phyloP scores from a whole-genome alignment of 2,888 invertebrate species.

The Tortricodes alternella region DNA sequence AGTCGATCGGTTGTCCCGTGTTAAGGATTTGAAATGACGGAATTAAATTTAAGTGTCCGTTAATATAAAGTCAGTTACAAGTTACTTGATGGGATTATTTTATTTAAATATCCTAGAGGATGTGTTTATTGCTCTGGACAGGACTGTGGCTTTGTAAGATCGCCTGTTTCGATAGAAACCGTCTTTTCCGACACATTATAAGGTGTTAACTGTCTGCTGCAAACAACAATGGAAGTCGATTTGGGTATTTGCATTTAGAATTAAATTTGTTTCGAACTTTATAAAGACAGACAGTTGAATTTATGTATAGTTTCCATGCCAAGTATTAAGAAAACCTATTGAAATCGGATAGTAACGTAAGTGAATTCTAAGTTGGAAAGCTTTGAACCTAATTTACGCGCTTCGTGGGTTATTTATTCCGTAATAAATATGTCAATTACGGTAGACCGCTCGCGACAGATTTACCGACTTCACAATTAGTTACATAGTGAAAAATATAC shows the following conservation, averaged over 20 bases:
- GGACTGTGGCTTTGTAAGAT: background rate
- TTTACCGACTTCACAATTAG: conserved; percentile 46
- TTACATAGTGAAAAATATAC: conserved; percentile 37
- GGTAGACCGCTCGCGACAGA: conserved; percentile 52
- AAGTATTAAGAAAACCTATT: conserved; percentile 29
- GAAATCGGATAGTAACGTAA: conserved; percentile 45
- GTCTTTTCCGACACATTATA: background rate
- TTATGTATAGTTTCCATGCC: conserved; percentile 10
- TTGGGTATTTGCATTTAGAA: conserved; percentile 1
- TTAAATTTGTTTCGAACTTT: conserved; percentile 9
- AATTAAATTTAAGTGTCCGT: conserved; percentile 62
- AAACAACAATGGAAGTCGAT: background rate
- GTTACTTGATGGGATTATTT: conserved; percentile 37
- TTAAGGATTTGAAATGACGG: conserved; percentile 61
- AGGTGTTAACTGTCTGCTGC: background rate
- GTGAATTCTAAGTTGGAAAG: conserved; percentile 54
- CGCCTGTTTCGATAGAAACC: background rate
- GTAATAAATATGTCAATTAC: conserved; percentile 70
- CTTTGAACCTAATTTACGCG: conserved; percentile 59
- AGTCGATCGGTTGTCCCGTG: conserved; percentile 50
- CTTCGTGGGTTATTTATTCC: conserved; percentile 58
- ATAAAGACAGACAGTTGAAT: background rate
- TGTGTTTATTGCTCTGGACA: background rate
- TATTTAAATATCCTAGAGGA: conserved; percentile 7
- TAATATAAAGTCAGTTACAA: conserved; percentile 37